phyloP scores from a whole-genome alignment of 2,888 invertebrate genomes.

The Odontothrips loti region DNA sequence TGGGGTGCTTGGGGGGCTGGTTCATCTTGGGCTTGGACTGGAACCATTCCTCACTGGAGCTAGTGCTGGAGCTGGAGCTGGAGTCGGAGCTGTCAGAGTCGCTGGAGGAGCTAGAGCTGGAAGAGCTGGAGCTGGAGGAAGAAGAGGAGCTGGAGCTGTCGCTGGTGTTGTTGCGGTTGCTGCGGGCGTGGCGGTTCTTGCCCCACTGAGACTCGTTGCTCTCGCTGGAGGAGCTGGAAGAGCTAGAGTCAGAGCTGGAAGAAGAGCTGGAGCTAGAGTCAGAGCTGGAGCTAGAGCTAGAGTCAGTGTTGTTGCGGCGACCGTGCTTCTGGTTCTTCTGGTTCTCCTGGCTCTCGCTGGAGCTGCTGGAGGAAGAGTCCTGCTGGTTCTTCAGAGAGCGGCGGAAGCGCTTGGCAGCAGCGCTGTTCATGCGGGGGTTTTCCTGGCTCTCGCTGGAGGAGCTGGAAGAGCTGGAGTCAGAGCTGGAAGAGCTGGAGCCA shows the following conservation, averaged over 20 bases:
- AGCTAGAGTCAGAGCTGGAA: constrained; percentile 27
- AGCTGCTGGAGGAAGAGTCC: constrained; percentile 14
- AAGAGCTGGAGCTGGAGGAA: constrained; percentile 37
- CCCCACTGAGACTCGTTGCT: constrained; percentile 21
- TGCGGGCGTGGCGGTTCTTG: constrained; percentile 18
- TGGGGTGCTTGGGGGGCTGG: constrained; percentile 49
- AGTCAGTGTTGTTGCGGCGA: constrained; percentile 3
- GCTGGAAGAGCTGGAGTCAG: constrained; percentile 15
- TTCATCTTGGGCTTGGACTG: constrained; percentile 49
- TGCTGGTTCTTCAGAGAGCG: constrained; percentile 24
- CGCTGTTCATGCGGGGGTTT: constrained; percentile 2
- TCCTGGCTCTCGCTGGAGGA: constrained; percentile 30
- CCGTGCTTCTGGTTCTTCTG: constrained; percentile 20
- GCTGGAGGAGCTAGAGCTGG: constrained; percentile 37
- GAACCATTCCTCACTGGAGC: constrained; percentile 43
- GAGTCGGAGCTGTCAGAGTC: constrained; percentile 43
- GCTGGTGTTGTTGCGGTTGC: constrained; percentile 25
- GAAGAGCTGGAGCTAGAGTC: constrained; percentile 18
- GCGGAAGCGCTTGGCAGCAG: constrained; percentile 20
- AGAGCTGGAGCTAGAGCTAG: constrained; percentile 9
- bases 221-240: constrained; percentile 22
- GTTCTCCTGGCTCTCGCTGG: constrained; percentile 21
- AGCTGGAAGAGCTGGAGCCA: constrained; percentile 32
- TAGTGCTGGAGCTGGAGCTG: constrained; percentile 49
- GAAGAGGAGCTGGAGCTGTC: constrained; percentile 35